Conservation (phyloP, 1,140 invertebrate species). For the Tetramorium parvispinum region DNA sequence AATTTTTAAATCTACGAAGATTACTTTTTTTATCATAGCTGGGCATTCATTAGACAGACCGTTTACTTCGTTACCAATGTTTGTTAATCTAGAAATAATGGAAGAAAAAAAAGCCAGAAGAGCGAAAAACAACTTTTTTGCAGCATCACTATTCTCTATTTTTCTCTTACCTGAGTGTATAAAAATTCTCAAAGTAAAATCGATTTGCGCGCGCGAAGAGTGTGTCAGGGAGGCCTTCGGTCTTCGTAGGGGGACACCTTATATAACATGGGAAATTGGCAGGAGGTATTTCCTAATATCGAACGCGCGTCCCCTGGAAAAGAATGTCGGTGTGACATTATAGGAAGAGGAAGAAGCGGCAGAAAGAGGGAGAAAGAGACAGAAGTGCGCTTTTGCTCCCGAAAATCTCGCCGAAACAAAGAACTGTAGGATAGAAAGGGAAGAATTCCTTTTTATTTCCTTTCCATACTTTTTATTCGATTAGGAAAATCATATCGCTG, state of each 20-base stretch:
- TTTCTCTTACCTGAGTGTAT: constrained; percentile 47
- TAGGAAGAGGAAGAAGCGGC: background rate
- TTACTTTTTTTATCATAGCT: background rate
- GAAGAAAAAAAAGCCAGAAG: background rate
- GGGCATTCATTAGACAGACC: background rate
- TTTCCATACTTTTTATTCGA: constrained; percentile 35
- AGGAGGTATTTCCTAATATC: constrained; percentile 78
- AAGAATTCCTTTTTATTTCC: background rate
- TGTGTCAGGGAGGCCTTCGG: constrained; percentile 53
- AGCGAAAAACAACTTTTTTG: background rate
- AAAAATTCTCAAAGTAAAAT: constrained; percentile 74
- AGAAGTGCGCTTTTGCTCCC: constrained; percentile 18
- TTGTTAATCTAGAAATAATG: background rate
- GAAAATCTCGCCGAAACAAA: constrained; percentile 62
- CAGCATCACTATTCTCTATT: background rate
- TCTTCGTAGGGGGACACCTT: constrained; percentile 69
- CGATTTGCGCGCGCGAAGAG: constrained; percentile 56
- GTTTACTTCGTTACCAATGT: background rate
- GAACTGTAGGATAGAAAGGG: background rate
- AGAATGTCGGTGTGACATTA: constrained; percentile 72
- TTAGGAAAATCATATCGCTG: constrained; percentile 31
- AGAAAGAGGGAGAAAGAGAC: constrained; percentile 4
- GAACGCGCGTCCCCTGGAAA: constrained; percentile 68
- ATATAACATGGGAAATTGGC: constrained; percentile 72
- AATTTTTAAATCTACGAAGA: background rate